phyloP scores from a whole-genome alignment of 2,113 vertebrate species.

The Scartelaos histophorus region DNA sequence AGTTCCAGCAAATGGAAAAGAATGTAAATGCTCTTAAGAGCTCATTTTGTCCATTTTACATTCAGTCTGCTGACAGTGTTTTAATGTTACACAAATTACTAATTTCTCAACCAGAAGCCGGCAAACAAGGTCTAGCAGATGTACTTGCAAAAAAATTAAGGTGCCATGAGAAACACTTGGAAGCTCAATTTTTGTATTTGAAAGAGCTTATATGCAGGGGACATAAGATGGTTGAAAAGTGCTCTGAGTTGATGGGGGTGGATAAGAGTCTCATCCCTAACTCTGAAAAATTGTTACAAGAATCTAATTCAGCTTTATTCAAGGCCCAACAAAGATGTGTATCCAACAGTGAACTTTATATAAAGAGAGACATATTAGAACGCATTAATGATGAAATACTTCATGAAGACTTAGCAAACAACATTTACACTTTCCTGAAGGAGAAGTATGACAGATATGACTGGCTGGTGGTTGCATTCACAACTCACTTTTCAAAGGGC shows the following conservation, averaged over 20 bases:
- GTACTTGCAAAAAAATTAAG: neutral
- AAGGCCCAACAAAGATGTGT: neutral
- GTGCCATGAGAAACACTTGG: neutral
- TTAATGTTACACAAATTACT: neutral
- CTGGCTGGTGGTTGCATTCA: neutral
- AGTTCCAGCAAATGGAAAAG: neutral
- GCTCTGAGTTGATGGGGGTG: neutral
- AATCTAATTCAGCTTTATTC: neutral
- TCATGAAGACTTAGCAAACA: neutral
- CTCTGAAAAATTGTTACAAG: neutral
- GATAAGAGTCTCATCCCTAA: neutral
- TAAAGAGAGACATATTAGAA: neutral
- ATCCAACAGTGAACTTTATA: neutral
- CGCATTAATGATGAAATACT: neutral
- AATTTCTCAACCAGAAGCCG: neutral
- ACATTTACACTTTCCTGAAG: neutral
- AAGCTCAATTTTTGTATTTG: neutral
- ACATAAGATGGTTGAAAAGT: neutral
- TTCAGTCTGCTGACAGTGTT: neutral
- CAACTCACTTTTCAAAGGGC: neutral
- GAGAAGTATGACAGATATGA: neutral
- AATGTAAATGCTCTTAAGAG: neutral
- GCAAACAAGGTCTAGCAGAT: neutral
- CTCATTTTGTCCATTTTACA: neutral
- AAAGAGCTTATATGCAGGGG: neutral